Evolutionary conservation across 1,140 invertebrate genomes (phyloP), one percentile per base, ranked within the genome.

Genomic region (Bursaphelenchus mucronatus): DNA sequence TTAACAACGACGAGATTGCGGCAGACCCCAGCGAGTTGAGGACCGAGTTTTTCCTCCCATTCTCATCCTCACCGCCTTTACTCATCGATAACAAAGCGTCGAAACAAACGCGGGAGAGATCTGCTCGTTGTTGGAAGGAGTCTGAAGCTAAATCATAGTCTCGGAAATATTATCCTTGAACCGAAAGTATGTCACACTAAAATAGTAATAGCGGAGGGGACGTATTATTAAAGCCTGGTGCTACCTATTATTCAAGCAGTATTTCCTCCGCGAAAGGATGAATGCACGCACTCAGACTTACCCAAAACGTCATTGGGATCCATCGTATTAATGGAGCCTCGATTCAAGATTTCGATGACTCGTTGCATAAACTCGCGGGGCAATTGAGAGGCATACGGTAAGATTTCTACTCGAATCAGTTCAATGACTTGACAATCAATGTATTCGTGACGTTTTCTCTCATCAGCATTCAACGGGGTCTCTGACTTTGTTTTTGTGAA

Each of bases 311-410:
- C 79, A 51, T 72, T 71, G 9, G 74, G 54, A 63, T 80, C 79
- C 13, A 81, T 70, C 21, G 72, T 71, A 30, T 70, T 90, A 78
- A 95, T 91, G 11, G 93, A 94, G 0, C 92, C 94, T 77, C 89
- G 89, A 81, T 95, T 94, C 19, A 97, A 85, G 46, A 97, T 86
- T 74, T 90, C 88, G 63, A 97, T 90, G 51, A 93, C 87, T 79
- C 88, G 86, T 70, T 90, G 86, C 64, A 94, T 88, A 82, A 94
- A 94, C 68, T 90, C 88, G 80, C 88, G 87, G 17, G 91, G 91
- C 78, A 92, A 87, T 63, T 86, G 85, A 71, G 86, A 84, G 3
- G 90, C 89, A 82, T 88, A 87, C 3, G 91, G 90, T 64, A 94
- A 82, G 62, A 94, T 89, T 84, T 92, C 89, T 67, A 89, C 89